phyloP scores from a whole-genome alignment of 2,888 invertebrate genomes.

The Mythimna albipuncta region DNA sequence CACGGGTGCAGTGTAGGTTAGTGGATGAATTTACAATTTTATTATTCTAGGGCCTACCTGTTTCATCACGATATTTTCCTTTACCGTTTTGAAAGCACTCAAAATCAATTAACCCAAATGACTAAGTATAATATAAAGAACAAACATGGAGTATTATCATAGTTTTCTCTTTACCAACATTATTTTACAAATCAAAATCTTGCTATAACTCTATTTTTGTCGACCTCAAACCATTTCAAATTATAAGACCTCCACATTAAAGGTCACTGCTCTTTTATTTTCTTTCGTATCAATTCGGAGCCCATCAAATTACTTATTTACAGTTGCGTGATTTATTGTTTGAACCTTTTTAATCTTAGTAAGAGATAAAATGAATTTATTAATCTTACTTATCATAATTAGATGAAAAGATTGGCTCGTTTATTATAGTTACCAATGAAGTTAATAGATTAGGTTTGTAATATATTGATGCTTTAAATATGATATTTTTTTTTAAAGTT shows the following conservation, averaged over 20 bases:
- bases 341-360: constrained; percentile 33
- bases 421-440: background rate
- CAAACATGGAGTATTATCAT: no score
- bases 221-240: constrained; percentile 20
- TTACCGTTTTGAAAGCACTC: no score
- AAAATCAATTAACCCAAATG: no score
- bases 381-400: constrained; percentile 19
- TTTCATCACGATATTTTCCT: no score
- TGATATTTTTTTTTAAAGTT: no score
- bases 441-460: background rate
- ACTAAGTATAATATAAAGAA: no score
- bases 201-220: constrained; percentile 6
- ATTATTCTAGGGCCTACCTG: no score
- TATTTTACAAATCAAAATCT: background rate
- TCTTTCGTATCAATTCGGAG: constrained; percentile 20
- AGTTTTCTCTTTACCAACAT: no score
- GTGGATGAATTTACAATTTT: no score
- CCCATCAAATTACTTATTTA: constrained; percentile 45
- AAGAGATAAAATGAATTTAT: constrained; percentile 17
- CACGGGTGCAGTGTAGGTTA: no score
- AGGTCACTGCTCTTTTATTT: constrained; percentile 33
- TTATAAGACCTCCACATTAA: constrained; percentile 12
- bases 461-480: no score
- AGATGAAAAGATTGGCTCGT: background rate
- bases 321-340: constrained; percentile 33